Evolutionary conservation across 2,888 invertebrate species (phyloP).

Genomic region (Epinotia demarniana): DNA sequence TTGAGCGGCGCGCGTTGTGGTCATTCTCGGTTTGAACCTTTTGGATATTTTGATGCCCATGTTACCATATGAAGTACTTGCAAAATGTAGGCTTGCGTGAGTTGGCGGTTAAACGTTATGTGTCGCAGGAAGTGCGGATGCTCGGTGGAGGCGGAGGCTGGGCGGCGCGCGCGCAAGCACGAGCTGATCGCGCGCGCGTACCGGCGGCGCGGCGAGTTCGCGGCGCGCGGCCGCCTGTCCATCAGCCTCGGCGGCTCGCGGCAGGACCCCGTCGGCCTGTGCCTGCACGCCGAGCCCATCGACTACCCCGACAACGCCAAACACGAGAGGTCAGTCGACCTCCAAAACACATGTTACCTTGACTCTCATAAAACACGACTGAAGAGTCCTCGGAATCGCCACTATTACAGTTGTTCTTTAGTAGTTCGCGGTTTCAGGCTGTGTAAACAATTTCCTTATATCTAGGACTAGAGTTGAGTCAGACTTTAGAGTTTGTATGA

Average conservation of each 20-base stretch:
- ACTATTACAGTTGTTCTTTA: background rate
- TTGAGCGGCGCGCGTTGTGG: too few species aligned
- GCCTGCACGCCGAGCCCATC: constrained; percentile 71
- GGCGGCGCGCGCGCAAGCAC: constrained; percentile 90
- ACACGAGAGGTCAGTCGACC: constrained; percentile 75
- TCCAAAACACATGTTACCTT: background rate
- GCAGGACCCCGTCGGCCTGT: constrained; percentile 94
- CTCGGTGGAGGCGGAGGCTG: constrained; percentile 85
- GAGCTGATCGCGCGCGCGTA: constrained; percentile 96
- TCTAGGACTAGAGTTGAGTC: too few species aligned
- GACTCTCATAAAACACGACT: background rate
- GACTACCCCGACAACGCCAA: constrained; percentile 73
- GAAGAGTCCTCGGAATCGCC: background rate
- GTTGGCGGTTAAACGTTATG: background rate
- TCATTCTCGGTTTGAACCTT: too few species aligned
- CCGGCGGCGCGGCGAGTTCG: constrained; percentile 93
- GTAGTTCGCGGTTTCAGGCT: background rate
- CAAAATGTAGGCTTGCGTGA: too few species aligned
- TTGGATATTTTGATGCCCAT: too few species aligned
- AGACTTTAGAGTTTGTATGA: too few species aligned
- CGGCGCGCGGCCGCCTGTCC: constrained; percentile 93
- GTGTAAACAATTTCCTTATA: too few species aligned
- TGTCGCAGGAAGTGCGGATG: constrained; percentile 88
- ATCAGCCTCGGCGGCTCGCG: constrained; percentile 94
- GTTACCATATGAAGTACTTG: too few species aligned